Evolutionary conservation across 2,888 invertebrate genomes (phyloP).

Genomic region (Drosophila phalerata): DNA sequence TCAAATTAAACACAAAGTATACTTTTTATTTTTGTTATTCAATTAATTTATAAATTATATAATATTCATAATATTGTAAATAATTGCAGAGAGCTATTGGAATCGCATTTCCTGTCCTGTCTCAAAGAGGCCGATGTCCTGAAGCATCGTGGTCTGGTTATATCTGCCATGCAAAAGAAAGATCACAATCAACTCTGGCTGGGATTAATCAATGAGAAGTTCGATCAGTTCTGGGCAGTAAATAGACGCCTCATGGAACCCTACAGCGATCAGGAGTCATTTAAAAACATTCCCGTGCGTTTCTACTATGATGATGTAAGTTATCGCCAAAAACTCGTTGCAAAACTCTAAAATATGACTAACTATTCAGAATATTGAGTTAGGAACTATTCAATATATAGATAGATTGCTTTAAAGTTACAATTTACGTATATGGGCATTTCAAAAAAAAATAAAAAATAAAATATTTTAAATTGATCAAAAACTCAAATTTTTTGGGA

Average conservation of each 20-base stretch:
- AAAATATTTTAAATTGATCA: too few species aligned
- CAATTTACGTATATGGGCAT: too few species aligned
- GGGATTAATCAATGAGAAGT: conserved; percentile 97
- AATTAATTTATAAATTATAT: background rate
- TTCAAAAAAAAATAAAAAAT: too few species aligned
- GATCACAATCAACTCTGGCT: conserved; percentile 98
- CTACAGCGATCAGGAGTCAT: conserved; percentile 91
- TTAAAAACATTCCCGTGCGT: conserved; percentile 95
- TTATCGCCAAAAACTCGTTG: background rate
- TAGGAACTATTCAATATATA: background rate
- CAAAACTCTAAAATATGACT: background rate
- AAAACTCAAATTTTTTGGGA: too few species aligned
- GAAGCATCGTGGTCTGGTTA: conserved; percentile 96
- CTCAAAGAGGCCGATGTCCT: conserved; percentile 99
- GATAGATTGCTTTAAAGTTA: too few species aligned
- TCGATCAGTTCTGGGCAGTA: conserved; percentile 99
- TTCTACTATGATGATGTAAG: conserved; percentile 90
- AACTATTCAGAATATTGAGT: background rate
- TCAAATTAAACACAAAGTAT: conserved; percentile 94
- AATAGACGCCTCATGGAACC: conserved; percentile 98
- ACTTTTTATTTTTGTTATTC: background rate
- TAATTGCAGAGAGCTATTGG: conserved; percentile 91
- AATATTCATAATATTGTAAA: background rate
- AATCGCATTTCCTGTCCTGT: conserved; percentile 97
- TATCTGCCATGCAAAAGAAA: conserved; percentile 96